These are phyloP conservation scores for Nomada fucata DNA, from an alignment of 2,888 invertebrate species.

Conservation along the genomic window DNA sequence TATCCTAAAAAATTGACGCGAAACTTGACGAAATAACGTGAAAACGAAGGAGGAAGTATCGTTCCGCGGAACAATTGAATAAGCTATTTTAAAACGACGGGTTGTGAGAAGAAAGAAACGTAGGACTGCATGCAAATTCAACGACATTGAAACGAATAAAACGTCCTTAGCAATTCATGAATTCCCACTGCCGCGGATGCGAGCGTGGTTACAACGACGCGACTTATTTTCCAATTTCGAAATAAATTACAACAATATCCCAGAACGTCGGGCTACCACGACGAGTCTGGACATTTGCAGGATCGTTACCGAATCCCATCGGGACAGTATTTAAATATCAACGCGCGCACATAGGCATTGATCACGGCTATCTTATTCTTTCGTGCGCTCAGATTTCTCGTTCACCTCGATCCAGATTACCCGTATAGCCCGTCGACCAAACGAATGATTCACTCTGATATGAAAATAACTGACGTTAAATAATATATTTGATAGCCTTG, in stretches of 20 bases:
- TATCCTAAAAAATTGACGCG: constrained; percentile 54
- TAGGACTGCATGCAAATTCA: constrained; percentile 6
- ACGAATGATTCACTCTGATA: constrained; percentile 52
- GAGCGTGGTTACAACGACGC: neutral
- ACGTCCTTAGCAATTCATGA: constrained; percentile 4
- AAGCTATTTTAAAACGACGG: neutral
- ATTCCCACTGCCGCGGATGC: neutral
- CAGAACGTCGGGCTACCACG: neutral
- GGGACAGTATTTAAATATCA: constrained; percentile 1
- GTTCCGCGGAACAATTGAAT: neutral
- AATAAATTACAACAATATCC: neutral
- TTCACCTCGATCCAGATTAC: constrained; percentile 59
- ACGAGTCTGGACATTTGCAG: neutral
- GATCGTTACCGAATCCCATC: neutral
- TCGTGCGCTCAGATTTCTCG: constrained; percentile 53
- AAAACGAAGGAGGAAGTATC: constrained; percentile 6
- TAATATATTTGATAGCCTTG: constrained; percentile 49
- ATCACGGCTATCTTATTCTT: constrained; percentile 55
- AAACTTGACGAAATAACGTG: constrained; percentile 23
- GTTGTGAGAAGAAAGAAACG: neutral
- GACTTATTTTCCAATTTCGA: neutral
- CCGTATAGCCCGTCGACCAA: neutral
- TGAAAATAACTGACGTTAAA: constrained; percentile 38
- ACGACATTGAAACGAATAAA: neutral
- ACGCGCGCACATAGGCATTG: constrained; percentile 20